Conservation (phyloP, 2,888 invertebrate genomes). For the Onthophagus sagittarius region DNA sequence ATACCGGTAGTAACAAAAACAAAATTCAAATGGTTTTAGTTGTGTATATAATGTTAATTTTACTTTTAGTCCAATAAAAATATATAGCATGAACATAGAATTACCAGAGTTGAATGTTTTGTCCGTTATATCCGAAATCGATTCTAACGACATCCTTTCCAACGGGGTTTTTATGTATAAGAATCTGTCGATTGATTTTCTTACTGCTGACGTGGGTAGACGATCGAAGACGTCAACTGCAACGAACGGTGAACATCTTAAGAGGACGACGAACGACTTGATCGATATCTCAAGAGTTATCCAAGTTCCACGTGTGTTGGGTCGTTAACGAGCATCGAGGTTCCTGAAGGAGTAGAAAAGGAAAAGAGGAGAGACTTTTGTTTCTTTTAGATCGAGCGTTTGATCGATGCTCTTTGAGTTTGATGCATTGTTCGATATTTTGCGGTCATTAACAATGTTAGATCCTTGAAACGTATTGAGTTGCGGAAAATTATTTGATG, state of each 20-base stretch:
- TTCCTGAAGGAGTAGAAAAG: neutral
- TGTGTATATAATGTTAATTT: no score
- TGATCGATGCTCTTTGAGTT: neutral
- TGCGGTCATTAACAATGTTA: neutral
- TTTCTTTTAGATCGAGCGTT: neutral
- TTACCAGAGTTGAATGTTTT: no score
- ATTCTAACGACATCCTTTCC: no score
- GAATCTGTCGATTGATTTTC: neutral
- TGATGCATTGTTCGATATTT: neutral
- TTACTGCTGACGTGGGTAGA: neutral
- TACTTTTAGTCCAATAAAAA: no score
- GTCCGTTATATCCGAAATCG: no score
- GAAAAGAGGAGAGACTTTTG: neutral
- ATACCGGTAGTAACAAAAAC: no score
- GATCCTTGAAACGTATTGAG: neutral
- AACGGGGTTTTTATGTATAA: no score
- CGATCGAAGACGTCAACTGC: neutral
- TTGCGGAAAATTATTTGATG: neutral
- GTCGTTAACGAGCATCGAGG: neutral
- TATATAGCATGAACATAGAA: no score
- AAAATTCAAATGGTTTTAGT: no score
- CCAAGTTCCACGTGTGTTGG: neutral
- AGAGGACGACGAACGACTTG: neutral
- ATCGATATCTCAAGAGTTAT: neutral
- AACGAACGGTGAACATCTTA: neutral